Evolutionary conservation across 2,888 invertebrate genomes (phyloP).

Genomic region (Leucozona laternaria): DNA sequence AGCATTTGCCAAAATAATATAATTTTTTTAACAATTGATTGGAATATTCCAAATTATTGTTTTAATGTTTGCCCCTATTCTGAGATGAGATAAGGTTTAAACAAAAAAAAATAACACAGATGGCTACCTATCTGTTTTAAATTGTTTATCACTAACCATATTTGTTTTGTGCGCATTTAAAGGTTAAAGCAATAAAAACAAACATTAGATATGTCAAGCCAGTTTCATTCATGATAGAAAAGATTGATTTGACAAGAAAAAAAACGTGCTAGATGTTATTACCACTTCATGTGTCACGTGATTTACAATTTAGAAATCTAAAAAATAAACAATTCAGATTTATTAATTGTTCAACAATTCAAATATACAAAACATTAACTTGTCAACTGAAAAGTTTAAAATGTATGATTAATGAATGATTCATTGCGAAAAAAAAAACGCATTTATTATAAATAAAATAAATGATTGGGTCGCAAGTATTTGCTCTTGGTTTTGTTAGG

Average conservation of each 20-base stretch:
- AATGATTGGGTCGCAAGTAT: not conserved
- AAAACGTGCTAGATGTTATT: slow-evolving; percentile 9
- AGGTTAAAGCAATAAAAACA: slow-evolving; percentile 22
- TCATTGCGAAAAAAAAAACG: not conserved
- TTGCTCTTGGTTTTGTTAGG: not conserved
- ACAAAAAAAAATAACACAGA: not conserved
- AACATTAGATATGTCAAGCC: slow-evolving; percentile 7
- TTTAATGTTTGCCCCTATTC: not conserved
- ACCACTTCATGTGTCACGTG: slow-evolving; percentile 13
- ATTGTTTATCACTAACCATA: not conserved
- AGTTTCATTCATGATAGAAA: slow-evolving; percentile 8
- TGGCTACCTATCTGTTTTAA: not conserved
- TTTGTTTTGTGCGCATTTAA: slow-evolving; percentile 46
- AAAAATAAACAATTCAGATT: not conserved
- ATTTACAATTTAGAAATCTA: not conserved
- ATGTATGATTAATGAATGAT: not conserved
- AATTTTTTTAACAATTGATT: not conserved
- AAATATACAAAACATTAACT: not conserved
- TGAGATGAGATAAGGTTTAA: slow-evolving; percentile 2
- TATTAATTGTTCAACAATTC: not conserved
- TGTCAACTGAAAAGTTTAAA: not conserved
- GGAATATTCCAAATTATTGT: not conserved
- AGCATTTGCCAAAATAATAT: not conserved
- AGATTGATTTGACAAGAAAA: slow-evolving; percentile 17
- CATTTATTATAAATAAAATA: not conserved